A percentile compares a stretch with the other conserved stretches of the same genome.
These are phyloP conservation scores for Mesochorus sp. DNA, from an alignment of 2,888 invertebrate genomes.

Conservation along the genomic window DNA sequence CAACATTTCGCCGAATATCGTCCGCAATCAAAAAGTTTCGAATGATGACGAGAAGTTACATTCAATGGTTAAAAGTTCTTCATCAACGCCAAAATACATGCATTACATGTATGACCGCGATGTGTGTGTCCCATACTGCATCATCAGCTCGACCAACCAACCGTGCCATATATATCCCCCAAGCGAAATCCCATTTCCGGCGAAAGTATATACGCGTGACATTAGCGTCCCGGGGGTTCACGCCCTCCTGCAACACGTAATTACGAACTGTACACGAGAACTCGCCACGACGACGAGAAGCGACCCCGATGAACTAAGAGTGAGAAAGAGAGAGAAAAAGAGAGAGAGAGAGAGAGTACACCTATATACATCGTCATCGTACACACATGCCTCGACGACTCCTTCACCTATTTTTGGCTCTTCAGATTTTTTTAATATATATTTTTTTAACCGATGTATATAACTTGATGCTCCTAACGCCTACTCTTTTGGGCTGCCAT, in stretches of 20 bases:
- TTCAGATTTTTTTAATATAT: constrained; percentile 44
- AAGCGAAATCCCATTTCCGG: constrained; percentile 69
- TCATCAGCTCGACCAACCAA: constrained; percentile 27
- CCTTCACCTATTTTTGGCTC: constrained; percentile 58
- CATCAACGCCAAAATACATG: neutral
- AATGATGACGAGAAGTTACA: constrained; percentile 11
- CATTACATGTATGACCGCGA: neutral
- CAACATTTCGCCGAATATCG: constrained; percentile 23
- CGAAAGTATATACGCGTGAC: constrained; percentile 67
- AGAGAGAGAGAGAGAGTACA: neutral
- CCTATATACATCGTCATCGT: constrained; percentile 10
- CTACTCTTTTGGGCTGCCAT: constrained; percentile 44
- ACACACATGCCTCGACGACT: constrained; percentile 18
- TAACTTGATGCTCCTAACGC: constrained; percentile 42
- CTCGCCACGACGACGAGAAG: constrained; percentile 37
- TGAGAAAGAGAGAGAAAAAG: neutral
- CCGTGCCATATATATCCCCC: constrained; percentile 50
- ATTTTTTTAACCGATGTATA: constrained; percentile 22
- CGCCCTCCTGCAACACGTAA: constrained; percentile 67
- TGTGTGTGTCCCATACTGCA: constrained; percentile 3
- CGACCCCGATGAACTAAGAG: constrained; percentile 43
- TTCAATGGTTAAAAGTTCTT: neutral
- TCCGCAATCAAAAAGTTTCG: constrained; percentile 2
- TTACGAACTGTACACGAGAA: constrained; percentile 60
- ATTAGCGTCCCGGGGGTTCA: constrained; percentile 66